A percentile compares a stretch with the other conserved stretches of the same genome.
Conservation (phyloP, 1,140 invertebrate species). For the Idris sp. region DNA sequence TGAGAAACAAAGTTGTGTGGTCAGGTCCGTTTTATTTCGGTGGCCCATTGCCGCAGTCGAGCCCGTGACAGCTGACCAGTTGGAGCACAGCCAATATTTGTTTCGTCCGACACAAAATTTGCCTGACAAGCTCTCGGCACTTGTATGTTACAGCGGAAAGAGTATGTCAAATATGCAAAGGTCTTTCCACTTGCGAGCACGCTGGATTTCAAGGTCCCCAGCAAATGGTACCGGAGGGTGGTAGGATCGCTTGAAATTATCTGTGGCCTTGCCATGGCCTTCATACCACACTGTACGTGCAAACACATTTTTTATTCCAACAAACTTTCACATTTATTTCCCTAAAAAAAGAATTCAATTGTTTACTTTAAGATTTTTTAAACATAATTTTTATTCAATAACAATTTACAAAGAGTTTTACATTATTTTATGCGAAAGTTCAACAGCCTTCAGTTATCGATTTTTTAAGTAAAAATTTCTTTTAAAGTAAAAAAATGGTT, state of each 20-base stretch:
- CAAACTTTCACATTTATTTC: too few relatives aligned
- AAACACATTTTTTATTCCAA: conserved; percentile 16
- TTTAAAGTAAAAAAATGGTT: conserved; percentile 30
- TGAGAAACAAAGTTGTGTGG: conserved; percentile 33
- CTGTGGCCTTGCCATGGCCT: conserved; percentile 91
- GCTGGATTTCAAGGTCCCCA: conserved; percentile 91
- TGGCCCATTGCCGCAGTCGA: conserved; percentile 69
- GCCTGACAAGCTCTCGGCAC: conserved; percentile 15
- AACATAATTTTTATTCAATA: too few relatives aligned
- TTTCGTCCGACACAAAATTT: conserved; percentile 26
- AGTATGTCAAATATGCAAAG: conserved; percentile 97
- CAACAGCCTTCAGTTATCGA: conserved; percentile 31
- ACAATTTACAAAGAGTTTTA: too few relatives aligned
- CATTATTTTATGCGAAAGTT: too few relatives aligned
- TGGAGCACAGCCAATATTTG: conserved; percentile 63
- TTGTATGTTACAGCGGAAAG: conserved; percentile 89
- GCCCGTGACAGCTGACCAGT: conserved; percentile 64
- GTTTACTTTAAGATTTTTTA: too few relatives aligned
- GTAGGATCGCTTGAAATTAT: conserved; percentile 93
- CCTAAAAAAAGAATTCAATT: too few relatives aligned
- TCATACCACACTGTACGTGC: conserved; percentile 91
- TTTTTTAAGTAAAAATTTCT: conserved; percentile 17
- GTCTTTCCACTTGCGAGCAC: conserved; percentile 93
- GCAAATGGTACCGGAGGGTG: conserved; percentile 94
- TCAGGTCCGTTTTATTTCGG: conserved; percentile 62